Evolutionary conservation across 2,888 invertebrate genomes (phyloP).

Genomic region (Hemaris fuciformis): DNA sequence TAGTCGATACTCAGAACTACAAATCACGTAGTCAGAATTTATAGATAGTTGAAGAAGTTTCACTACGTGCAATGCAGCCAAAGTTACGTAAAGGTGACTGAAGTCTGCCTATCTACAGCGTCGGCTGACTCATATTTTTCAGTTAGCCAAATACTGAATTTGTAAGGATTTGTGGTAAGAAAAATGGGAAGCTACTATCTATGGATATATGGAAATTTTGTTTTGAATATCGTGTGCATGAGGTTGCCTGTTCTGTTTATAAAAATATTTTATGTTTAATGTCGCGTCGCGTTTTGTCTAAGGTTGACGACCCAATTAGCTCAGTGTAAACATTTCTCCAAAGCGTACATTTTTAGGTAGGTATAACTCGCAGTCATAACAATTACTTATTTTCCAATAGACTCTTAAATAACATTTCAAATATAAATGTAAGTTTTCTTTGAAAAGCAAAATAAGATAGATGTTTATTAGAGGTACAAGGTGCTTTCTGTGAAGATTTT

Average conservation of each 20-base stretch:
- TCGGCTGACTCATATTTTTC: constrained; percentile 8
- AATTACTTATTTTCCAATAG: too few relatives aligned
- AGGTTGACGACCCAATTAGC: not conserved
- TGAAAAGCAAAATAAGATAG: too few relatives aligned
- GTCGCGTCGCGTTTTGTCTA: not conserved
- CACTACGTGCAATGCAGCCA: constrained; percentile 8
- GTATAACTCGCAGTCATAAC: not conserved
- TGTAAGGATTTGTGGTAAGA: constrained; percentile 19
- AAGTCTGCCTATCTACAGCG: not conserved
- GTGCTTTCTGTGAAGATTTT: too few relatives aligned
- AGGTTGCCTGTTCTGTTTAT: not conserved
- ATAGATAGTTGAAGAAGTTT: constrained; percentile 4
- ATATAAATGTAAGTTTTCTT: too few relatives aligned
- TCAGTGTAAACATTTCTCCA: not conserved
- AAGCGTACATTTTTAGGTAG: not conserved
- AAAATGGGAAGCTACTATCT: not conserved
- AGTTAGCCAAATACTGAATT: constrained; percentile 3
- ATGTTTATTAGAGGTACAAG: too few relatives aligned
- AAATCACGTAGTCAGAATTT: constrained; percentile 3
- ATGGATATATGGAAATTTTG: not conserved
- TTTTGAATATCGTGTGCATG: not conserved
- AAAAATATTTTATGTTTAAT: not conserved
- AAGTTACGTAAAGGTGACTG: constrained; percentile 8
- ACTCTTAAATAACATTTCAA: too few relatives aligned
- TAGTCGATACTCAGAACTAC: not conserved